Conservation (phyloP, 1,140 invertebrate genomes). For the Rhizoglyphus robini region DNA sequence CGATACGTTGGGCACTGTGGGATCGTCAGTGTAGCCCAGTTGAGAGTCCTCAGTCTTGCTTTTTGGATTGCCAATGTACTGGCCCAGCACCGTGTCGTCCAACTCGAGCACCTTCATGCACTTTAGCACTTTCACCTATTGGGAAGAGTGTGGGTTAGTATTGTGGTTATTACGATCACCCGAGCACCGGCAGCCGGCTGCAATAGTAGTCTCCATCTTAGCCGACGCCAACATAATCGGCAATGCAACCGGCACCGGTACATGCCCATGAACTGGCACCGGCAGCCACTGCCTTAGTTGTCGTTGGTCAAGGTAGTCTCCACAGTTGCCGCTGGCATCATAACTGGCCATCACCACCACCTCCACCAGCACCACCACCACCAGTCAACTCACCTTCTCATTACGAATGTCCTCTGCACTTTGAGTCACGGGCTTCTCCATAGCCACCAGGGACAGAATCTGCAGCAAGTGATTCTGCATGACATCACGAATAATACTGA, state of each 20-base stretch:
- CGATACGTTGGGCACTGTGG: slow-evolving; percentile 20
- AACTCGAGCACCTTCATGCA: slow-evolving; percentile 24
- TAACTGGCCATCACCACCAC: no score
- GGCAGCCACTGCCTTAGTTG: no score
- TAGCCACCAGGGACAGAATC: slow-evolving; percentile 33
- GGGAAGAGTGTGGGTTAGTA: no score
- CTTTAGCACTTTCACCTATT: slow-evolving; percentile 27
- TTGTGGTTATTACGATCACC: no score
- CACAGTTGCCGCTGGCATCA: no score
- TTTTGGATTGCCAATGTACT: slow-evolving; percentile 31
- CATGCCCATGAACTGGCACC: no score
- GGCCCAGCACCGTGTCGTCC: slow-evolving; percentile 29
- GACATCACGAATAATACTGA: slow-evolving; percentile 34
- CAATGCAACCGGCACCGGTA: no score
- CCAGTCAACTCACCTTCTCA: no score
- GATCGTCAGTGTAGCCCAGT: slow-evolving; percentile 25
- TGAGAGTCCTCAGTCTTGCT: slow-evolving; percentile 23
- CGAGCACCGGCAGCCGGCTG: no score
- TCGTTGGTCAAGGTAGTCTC: no score
- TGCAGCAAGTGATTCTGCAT: slow-evolving; percentile 37
- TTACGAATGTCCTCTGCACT: slow-evolving; percentile 27
- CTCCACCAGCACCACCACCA: slow-evolving; percentile 8
- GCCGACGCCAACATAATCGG: no score
- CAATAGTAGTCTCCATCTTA: no score
- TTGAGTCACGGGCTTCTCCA: slow-evolving; percentile 32